phyloP scores from a whole-genome alignment of 2,113 vertebrate genomes.

The Prunella fulvescens region DNA sequence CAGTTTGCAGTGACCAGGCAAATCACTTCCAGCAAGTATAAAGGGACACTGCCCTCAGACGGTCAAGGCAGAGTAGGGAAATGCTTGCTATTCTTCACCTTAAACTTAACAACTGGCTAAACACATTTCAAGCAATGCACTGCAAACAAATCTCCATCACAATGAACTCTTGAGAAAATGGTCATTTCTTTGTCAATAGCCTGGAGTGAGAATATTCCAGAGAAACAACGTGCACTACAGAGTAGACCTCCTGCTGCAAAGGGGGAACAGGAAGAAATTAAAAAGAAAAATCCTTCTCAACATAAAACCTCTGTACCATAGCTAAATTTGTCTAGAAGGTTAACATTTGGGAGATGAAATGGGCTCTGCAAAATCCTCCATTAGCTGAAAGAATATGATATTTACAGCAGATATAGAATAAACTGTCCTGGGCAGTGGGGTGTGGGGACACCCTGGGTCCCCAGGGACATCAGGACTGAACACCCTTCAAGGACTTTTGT shows the following conservation, averaged over 20 bases:
- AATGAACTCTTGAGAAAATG: not conserved
- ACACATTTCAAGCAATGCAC: not conserved
- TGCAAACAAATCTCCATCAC: not conserved
- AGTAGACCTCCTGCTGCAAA: not conserved
- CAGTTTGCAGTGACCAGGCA: not conserved
- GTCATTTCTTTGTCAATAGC: not conserved
- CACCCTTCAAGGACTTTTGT: not conserved
- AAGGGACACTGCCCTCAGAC: slow-evolving; percentile 11
- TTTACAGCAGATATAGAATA: not conserved
- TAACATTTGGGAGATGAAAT: slow-evolving; percentile 21
- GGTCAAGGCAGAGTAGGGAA: slow-evolving; percentile 4
- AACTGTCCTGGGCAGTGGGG: not conserved
- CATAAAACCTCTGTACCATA: not conserved
- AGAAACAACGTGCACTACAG: not conserved
- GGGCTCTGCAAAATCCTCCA: not conserved
- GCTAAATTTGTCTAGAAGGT: slow-evolving; percentile 6
- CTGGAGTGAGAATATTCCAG: not conserved
- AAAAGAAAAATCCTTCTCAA: not conserved
- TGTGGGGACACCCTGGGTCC: rapidly evolving
- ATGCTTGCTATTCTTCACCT: not conserved
- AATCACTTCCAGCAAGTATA: not conserved
- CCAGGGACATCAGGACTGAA: not conserved
- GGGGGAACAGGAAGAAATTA: not conserved
- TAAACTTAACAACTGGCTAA: not conserved
- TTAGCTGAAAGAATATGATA: slow-evolving; percentile 19